Evolutionary conservation across 2,888 invertebrate genomes (phyloP).

Genomic region (Hipparchia sbordonii): DNA sequence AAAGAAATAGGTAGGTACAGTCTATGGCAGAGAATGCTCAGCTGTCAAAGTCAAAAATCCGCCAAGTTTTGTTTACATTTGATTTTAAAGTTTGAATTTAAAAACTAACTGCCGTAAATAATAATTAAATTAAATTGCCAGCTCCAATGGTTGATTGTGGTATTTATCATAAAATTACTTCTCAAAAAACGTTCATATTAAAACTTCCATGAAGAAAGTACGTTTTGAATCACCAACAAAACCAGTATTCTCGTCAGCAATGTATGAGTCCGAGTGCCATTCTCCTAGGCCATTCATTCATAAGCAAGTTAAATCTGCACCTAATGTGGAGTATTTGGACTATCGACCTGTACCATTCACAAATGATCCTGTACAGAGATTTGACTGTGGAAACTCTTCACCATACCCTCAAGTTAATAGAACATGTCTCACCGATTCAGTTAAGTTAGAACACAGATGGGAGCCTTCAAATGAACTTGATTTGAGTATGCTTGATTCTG

Average conservation of each 20-base stretch:
- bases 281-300: conserved; percentile 70
- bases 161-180: not conserved
- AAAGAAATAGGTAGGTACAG: too few relatives aligned
- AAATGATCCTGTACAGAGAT: conserved; percentile 63
- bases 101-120: conserved; percentile 2
- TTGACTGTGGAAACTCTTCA: conserved; percentile 63
- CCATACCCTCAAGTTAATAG: conserved; percentile 65
- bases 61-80: conserved; percentile 6
- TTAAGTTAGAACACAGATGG: conserved; percentile 47
- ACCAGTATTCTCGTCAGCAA: conserved; percentile 46
- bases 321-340: conserved; percentile 45
- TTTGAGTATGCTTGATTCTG: conserved; percentile 66
- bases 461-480: conserved; percentile 69
- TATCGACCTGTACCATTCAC: conserved; percentile 52
- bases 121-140: too few relatives aligned
- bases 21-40: not conserved
- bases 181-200: not conserved
- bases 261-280: conserved; percentile 70
- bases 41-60: conserved; percentile 3
- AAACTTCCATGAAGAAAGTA: conserved; percentile 70
- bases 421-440: conserved; percentile 48
- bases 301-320: conserved; percentile 48
- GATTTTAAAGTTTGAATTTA: not conserved
- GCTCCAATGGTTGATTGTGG: not conserved
- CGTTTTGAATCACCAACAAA: conserved; percentile 63